Percentiles rank a stretch among this genome's conserved stretches.
Evolutionary conservation across 2,797 vertebrate species (phyloP).

Genomic region (Diplodus sargus): DNA sequence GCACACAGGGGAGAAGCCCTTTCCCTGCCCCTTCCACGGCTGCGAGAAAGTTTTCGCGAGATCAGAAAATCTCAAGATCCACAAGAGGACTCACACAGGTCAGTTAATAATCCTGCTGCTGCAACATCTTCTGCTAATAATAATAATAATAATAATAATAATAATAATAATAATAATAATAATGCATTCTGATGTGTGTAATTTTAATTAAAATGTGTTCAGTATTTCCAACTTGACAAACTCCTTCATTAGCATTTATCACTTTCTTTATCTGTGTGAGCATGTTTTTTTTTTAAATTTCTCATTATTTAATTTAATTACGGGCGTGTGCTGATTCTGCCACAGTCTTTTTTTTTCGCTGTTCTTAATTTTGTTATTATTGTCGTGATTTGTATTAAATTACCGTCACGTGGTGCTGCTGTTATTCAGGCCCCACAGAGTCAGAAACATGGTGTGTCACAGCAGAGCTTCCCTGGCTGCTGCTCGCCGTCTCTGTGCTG

Average conservation of each 20-base stretch:
- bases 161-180: slow-evolving; percentile 34
- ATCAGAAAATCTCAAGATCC: slow-evolving; percentile 87
- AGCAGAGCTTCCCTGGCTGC: slow-evolving; percentile 2
- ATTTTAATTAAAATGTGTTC: neutral
- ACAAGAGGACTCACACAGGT: slow-evolving; percentile 89
- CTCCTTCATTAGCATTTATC: neutral
- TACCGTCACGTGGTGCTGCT: neutral
- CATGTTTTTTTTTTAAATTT: slow-evolving; percentile 1
- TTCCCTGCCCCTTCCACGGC: slow-evolving; percentile 80
- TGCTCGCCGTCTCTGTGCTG: slow-evolving; percentile 25
- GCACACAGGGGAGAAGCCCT: slow-evolving; percentile 84
- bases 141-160: slow-evolving; percentile 38
- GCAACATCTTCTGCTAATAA: slow-evolving; percentile 5
- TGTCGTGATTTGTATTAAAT: slow-evolving; percentile 6
- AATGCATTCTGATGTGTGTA: slow-evolving; percentile 1
- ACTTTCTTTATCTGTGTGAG: slow-evolving; percentile 1
- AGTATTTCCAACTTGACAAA: neutral
- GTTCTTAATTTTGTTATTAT: neutral
- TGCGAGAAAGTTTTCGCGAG: slow-evolving; percentile 86
- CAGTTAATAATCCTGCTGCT: slow-evolving; percentile 54
- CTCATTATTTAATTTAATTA: neutral
- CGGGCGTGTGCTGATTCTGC: neutral
- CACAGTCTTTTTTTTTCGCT: too few relatives aligned
- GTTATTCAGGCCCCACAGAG: slow-evolving; percentile 13
- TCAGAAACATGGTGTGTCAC: neutral